Evolutionary conservation across 2,888 invertebrate species (phyloP).

Genomic region (Pristionchus mayeri): DNA sequence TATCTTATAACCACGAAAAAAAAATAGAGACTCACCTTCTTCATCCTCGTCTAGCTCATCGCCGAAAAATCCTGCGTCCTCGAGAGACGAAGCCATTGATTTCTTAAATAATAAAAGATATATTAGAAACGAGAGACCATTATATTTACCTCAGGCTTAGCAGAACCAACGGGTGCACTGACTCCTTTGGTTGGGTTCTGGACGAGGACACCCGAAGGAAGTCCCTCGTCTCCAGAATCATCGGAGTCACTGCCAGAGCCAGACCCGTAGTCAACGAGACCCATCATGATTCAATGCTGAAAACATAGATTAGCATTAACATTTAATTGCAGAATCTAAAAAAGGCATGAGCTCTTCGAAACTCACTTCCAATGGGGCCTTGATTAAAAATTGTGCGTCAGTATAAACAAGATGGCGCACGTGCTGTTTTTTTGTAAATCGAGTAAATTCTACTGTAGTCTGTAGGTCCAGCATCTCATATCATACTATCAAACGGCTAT

Average conservation of each 20-base stretch:
- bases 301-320: background rate
- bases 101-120: background rate
- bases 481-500: background rate
- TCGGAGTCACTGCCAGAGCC: conserved; percentile 53
- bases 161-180: background rate
- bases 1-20: background rate
- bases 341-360: background rate
- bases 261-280: conserved; percentile 54
- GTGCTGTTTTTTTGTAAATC: background rate
- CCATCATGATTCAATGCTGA: conserved; percentile 45
- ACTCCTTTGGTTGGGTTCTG: conserved; percentile 40
- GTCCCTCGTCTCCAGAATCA: conserved; percentile 42
- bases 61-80: conserved; percentile 43
- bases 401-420: too few species aligned
- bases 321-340: background rate
- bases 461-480: background rate
- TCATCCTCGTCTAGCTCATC: conserved; percentile 12
- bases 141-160: background rate
- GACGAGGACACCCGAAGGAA: conserved; percentile 37
- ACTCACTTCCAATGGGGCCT: too few species aligned
- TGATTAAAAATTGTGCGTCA: too few species aligned
- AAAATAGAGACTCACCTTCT: background rate
- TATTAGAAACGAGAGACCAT: background rate
- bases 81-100: background rate
- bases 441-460: conserved; percentile 21